These are phyloP conservation scores for Plectrocnemia conspersa DNA, from an alignment of 1,140 invertebrate genomes.

Conservation along the genomic window DNA sequence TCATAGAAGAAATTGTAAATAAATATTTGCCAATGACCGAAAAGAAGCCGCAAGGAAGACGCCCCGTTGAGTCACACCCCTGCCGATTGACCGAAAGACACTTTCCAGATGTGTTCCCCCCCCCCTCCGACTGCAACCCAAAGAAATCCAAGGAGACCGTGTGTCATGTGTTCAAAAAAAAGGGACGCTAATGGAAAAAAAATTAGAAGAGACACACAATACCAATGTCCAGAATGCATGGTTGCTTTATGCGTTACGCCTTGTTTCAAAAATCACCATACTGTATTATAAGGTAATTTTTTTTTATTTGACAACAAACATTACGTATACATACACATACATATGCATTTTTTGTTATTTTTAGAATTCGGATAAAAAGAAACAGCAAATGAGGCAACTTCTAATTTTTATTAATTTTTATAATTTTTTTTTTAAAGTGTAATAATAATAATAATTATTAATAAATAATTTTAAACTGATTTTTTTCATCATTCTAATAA, in stretches of 20 bases:
- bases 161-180: neutral
- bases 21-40: neutral
- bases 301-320: no score
- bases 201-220: conserved; percentile 3
- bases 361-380: no score
- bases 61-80: neutral
- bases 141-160: neutral
- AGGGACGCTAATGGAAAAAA: neutral
- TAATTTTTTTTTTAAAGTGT: no score
- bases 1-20: neutral
- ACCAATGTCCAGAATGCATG: neutral
- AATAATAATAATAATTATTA: no score
- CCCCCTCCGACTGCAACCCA: neutral
- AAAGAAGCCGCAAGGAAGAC: neutral
- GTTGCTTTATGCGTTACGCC: neutral
- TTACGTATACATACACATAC: no score
- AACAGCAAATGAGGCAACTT: no score
- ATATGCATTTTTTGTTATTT: no score
- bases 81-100: neutral
- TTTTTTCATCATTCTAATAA: no score
- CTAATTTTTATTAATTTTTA: no score
- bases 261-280: conserved; percentile 3
- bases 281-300: neutral
- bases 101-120: neutral
- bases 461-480: no score